A percentile compares a stretch with the other conserved stretches of the same genome.
These are phyloP conservation scores for Alviniconcha marisindica DNA, from an alignment of 1,140 invertebrate species.

Conservation along the genomic window DNA sequence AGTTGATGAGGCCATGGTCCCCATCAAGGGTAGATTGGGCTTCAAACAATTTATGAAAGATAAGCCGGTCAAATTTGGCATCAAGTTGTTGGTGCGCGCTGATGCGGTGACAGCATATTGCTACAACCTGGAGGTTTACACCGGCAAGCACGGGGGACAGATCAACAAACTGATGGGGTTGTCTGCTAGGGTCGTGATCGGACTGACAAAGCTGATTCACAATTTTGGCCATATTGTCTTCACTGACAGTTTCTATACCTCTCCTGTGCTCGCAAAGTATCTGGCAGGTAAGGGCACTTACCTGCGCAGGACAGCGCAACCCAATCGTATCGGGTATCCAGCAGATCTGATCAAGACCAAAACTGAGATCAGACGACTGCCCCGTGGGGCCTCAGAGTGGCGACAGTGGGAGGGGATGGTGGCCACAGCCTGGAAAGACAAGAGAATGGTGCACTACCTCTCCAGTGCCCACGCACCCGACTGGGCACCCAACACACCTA, in stretches of 20 bases:
- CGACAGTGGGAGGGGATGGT: slow-evolving; percentile 1
- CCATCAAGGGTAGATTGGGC: slow-evolving; percentile 41
- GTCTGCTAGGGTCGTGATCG: slow-evolving; percentile 68
- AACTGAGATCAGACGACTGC: slow-evolving; percentile 3
- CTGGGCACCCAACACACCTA: background rate
- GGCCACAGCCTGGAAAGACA: slow-evolving; percentile 51
- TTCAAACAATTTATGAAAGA: slow-evolving; percentile 47
- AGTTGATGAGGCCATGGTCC: slow-evolving; percentile 53
- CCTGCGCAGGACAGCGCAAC: slow-evolving; percentile 42
- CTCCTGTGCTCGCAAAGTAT: slow-evolving; percentile 63
- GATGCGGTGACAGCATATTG: slow-evolving; percentile 46
- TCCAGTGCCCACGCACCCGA: slow-evolving; percentile 36
- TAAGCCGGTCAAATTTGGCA: slow-evolving; percentile 53
- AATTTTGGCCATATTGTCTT: slow-evolving; percentile 71
- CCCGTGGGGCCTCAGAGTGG: background rate
- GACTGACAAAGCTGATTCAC: slow-evolving; percentile 64
- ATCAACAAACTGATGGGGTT: slow-evolving; percentile 43
- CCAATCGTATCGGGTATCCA: slow-evolving; percentile 41
- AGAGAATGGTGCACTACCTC: slow-evolving; percentile 39
- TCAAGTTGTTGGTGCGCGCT: slow-evolving; percentile 51
- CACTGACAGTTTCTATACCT: slow-evolving; percentile 76
- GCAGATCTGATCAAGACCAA: slow-evolving; percentile 14
- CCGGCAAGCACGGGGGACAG: slow-evolving; percentile 32
- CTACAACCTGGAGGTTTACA: slow-evolving; percentile 42
- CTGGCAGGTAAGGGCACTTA: slow-evolving; percentile 68